A percentile compares a stretch with the other conserved stretches of the same genome.
phyloP scores from a whole-genome alignment of 2,888 invertebrate species.

The Mantis religiosa region DNA sequence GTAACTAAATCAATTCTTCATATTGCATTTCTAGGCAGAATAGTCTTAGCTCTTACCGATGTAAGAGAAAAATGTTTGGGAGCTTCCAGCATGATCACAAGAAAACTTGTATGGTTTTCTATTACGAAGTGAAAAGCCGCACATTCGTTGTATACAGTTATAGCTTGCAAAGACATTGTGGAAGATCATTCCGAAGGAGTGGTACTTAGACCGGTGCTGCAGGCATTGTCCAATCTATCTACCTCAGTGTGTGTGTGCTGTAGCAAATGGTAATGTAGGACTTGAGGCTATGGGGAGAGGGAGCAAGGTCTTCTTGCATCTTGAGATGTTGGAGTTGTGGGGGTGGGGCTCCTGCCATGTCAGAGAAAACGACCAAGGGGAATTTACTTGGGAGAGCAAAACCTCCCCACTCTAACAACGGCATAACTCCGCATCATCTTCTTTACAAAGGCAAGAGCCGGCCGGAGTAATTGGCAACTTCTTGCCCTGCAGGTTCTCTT shows the following conservation, averaged over 20 bases:
- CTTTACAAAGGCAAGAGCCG: neutral
- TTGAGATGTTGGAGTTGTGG: constrained; percentile 18
- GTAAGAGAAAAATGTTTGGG: too few species aligned
- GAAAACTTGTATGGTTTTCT: too few species aligned
- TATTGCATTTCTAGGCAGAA: too few species aligned
- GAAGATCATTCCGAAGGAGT: neutral
- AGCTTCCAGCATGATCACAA: too few species aligned
- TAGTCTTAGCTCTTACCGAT: too few species aligned
- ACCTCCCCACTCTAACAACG: constrained; percentile 7
- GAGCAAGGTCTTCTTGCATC: constrained; percentile 10
- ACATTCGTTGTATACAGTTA: too few species aligned
- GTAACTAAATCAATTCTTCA: too few species aligned
- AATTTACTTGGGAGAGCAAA: constrained; percentile 23
- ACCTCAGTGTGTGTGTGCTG: constrained; percentile 11
- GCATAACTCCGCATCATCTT: neutral
- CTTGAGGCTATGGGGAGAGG: neutral
- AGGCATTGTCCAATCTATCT: constrained; percentile 5
- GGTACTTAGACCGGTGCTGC: neutral
- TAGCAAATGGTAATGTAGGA: constrained; percentile 29
- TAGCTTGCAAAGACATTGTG: too few species aligned
- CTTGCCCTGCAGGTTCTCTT: neutral
- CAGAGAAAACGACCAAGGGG: constrained; percentile 27
- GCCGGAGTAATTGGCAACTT: neutral
- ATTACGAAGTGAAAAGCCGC: too few species aligned
- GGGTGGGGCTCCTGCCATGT: constrained; percentile 20